Evolutionary conservation across 2,113 vertebrate genomes (phyloP), one percentile per base, ranked within the genome.

Genomic region (Microtus pennsylvanicus): DNA sequence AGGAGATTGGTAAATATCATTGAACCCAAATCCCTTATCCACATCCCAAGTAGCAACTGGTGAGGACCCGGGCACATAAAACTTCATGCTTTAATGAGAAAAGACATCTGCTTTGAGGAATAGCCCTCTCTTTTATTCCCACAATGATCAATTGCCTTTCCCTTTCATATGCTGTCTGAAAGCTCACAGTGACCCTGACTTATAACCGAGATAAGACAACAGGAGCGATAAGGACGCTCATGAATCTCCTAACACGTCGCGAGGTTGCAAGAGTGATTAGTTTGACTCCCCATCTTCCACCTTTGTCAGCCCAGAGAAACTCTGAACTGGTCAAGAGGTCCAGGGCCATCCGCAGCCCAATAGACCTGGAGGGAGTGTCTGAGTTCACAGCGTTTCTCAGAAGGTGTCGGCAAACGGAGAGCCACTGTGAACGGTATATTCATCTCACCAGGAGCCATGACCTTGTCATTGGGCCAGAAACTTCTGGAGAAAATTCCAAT

Each of bases 141-240:
- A 7, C 16, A 67, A 19, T 77, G 77, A 96, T 92, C 95, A 89
- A 90, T 65, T 94, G 67, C 78, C 33, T 88, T 82, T 87, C 42
- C 45, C 24, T 94, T 93, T 83, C 69, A 55, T 70, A 88, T 3
- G 5, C 55, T 76, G 72, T 82, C 75, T 93, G 69, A 90, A 85
- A 91, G 87, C 76, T 88, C 91, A 88, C 58, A 76, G 85, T 58
- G 80, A 90, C 93, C 91, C 86, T 94, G 90, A 95, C 85, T 97
- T 95, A 91, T 38, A 91, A 90, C 78, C 76, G 83, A 87, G 95
- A 93, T 94, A 91, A 93, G 90, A 89, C 95, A 76, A 81, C 90
- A 19, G 7, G 33, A 47, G 35, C 28, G 90, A 90, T 93, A 85
- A 91, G 58, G 86, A 72, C 5, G 3, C n/a, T 12, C 1, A 72